These are phyloP conservation scores for Haemorhous mexicanus DNA, from an alignment of 2,113 vertebrate genomes.

Conservation along the genomic window DNA sequence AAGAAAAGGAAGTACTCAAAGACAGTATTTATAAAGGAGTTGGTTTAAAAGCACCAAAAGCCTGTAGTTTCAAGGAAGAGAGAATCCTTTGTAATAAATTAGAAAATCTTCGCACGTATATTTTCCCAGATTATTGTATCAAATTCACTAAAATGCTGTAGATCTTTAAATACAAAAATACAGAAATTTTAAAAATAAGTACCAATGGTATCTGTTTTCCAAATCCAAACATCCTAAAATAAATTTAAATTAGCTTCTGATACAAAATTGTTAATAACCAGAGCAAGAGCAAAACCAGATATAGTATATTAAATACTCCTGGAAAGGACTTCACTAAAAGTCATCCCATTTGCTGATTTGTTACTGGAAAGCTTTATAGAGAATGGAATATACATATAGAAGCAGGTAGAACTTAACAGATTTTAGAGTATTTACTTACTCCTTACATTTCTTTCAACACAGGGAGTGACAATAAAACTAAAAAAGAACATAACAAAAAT, in stretches of 20 bases:
- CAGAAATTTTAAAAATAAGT: not conserved
- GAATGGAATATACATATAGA: not conserved
- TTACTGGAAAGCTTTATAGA: not conserved
- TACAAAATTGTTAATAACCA: not conserved
- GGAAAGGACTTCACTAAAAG: not conserved
- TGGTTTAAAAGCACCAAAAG: not conserved
- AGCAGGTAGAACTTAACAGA: not conserved
- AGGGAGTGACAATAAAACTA: not conserved
- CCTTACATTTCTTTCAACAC: not conserved
- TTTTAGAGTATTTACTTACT: not conserved
- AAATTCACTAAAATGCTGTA: not conserved
- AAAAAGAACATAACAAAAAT: not conserved
- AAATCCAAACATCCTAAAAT: not conserved
- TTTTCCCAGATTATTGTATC: not conserved
- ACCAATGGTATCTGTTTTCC: not conserved
- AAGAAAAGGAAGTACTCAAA: not conserved
- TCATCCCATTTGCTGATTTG: not conserved
- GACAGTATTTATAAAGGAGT: not conserved
- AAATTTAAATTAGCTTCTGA: not conserved
- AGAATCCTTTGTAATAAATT: not conserved
- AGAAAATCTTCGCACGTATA: not conserved
- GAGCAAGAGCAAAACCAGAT: not conserved
- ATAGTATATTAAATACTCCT: not conserved
- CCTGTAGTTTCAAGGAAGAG: not conserved
- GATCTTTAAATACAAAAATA: not conserved